Percentiles rank a stretch among this genome's conserved stretches.
phyloP scores from a whole-genome alignment of 2,797 vertebrate genomes.

The Urosaurus nigricauda region DNA sequence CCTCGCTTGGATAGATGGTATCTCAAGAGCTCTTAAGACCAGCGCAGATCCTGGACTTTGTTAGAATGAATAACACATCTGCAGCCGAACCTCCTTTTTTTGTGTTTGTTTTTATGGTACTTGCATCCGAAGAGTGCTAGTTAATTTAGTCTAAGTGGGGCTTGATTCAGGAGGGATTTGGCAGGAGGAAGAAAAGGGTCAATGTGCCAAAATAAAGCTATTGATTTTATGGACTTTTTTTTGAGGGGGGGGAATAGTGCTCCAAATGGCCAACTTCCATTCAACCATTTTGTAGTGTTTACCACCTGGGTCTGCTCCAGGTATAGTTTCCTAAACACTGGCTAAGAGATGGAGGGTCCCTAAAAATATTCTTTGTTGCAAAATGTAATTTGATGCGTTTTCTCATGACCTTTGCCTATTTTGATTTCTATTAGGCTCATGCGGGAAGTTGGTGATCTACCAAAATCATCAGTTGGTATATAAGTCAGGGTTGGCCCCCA shows the following conservation, averaged over 20 bases:
- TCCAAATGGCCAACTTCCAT: neutral
- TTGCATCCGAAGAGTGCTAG: neutral
- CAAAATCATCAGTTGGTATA: neutral
- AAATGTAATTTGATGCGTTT: neutral
- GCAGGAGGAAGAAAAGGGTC: neutral
- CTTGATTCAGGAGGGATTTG: constrained; percentile 16
- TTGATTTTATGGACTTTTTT: constrained; percentile 17
- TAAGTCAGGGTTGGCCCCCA: too few relatives aligned
- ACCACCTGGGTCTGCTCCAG: accelerated
- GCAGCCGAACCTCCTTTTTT: neutral
- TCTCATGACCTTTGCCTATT: constrained; percentile 8
- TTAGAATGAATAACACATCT: neutral
- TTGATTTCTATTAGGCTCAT: neutral
- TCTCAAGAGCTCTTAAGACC: too few relatives aligned
- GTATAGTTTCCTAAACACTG: neutral
- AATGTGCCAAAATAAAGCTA: constrained; percentile 35
- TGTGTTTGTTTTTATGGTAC: neutral
- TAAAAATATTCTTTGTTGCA: accelerated
- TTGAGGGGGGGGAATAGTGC: neutral
- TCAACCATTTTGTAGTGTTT: neutral
- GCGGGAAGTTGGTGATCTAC: constrained; percentile 20
- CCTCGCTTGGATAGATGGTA: neutral
- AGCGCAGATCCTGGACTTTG: neutral
- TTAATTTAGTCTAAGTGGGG: neutral
- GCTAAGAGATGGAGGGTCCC: accelerated